Evolutionary conservation across 1,140 invertebrate species (phyloP), one percentile per base, ranked within the genome.

Genomic region (Camponotus pennsylvanicus): DNA sequence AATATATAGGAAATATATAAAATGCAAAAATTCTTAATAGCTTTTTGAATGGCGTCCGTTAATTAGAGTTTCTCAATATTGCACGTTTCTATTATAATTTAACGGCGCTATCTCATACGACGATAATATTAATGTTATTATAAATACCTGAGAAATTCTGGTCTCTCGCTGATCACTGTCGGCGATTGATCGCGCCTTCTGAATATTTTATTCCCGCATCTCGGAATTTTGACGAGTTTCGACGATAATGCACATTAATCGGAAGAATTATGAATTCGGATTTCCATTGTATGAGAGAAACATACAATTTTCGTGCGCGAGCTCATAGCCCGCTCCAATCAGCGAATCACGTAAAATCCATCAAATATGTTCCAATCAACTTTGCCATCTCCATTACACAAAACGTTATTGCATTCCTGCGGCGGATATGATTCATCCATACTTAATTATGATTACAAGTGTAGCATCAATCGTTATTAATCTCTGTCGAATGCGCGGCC

Each of bases 381-480:
- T 85, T 78, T 78, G 45, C 82, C 82, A 85, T 77, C 75, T 78
- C 82, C 82, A 77, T 70, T 86, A 52, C 79, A 42, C 70, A 83
- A 78, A 76, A 88, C 86, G 64, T 88, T 88, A 89, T 89, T 89
- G 67, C 85, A 85, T 79, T 88, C 82, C 73, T 76, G 67, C 32
- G 42, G 49, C 66, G 82, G 37, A 61, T 84, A 83, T 67, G 86
- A 61, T 88, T 69, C 61, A 70, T 71, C 87, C 75, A 85, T 89
- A 89, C 88, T 89, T 88, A 84, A 88, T 88, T 89, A 89, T 89
- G 87, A 88, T 89, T 80, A 89, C 87, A 88, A 89, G 87, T 89
- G 70, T 87, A 85, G 84, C 86, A 79, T 88, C 80, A 85, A 89
- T 89, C 82, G 85, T 88, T 88, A 88, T 88, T 86, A 88, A 89